These are phyloP conservation scores for Zosterops hypoxanthus DNA, from an alignment of 2,113 vertebrate species.

Conservation along the genomic window DNA sequence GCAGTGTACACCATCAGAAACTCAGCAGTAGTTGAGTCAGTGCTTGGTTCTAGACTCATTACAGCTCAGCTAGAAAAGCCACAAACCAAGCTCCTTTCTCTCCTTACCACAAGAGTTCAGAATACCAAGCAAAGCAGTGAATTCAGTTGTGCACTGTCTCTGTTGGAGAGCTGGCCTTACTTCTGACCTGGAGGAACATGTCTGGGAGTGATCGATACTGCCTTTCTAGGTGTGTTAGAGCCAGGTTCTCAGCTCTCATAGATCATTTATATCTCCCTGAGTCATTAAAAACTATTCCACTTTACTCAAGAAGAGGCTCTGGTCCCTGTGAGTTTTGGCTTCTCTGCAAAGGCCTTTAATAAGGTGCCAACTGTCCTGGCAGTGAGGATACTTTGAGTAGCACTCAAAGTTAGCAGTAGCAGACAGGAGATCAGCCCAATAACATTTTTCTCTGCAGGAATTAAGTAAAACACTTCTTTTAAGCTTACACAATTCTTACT, in stretches of 20 bases:
- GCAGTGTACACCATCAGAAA: neutral
- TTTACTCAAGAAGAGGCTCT: conserved; percentile 13
- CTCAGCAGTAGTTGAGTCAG: neutral
- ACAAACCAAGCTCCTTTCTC: neutral
- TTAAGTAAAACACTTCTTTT: neutral
- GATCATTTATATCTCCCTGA: neutral
- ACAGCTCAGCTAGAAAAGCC: neutral
- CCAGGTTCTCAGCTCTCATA: neutral
- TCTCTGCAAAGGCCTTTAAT: conserved; percentile 37
- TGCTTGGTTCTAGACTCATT: rapidly evolving
- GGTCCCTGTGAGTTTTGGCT: conserved; percentile 1
- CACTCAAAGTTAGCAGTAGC: neutral
- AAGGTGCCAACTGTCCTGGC: conserved; percentile 18
- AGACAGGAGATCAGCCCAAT: conserved; percentile 18
- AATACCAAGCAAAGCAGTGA: neutral
- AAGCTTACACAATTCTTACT: conserved; percentile 36
- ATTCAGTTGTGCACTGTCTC: neutral
- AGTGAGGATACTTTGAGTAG: neutral
- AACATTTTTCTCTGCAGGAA: neutral
- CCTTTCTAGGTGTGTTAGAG: neutral
- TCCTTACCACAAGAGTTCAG: neutral
- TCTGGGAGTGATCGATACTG: neutral
- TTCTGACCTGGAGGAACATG: neutral
- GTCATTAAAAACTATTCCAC: neutral
- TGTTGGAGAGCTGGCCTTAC: neutral